Base-by-base conservation (phyloP, 2,113 vertebrate species). In the Xiphophorus maculatus region DNA sequence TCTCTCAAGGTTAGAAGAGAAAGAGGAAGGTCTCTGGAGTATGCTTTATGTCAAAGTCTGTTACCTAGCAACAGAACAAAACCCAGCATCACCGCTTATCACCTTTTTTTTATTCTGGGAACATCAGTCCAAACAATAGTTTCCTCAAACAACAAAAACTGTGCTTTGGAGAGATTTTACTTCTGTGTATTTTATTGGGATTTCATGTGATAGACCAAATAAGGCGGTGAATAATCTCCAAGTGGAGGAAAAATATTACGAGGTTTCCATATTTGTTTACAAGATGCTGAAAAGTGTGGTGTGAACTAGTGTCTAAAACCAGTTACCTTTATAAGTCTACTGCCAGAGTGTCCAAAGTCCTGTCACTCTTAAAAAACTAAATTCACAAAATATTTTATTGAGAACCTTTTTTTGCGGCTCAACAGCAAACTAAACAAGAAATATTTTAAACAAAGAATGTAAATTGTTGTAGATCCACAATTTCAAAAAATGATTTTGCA, bases 61-160 rank as follows among this genome's bases (percentile, higher is more conserved):
- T 93, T 90, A 71, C 90, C 79, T 77, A 90, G 91, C 90, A 91
- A 92, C 91, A 79, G 66, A 51, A 72, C 7, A 75, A 83, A 87
- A 75, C 65, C 66, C 58, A n/a, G 1, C 3, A 65, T 25, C 32
- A 65, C 32, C 9, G 51, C 51, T n/a, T n/a, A 15, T n/a, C 51
- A 22, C 22, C 51, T 32, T 42, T 22, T 28, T 28, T 33, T 64
- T 35, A 35, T 65, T 65, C 63, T 35, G 63, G n/a, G 29, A 63
- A n/a, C 51, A 58, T n/a, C 25, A n/a, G 25, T 58, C 51, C 48
- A 3, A 48, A 25, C 51, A 58, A 58, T 58, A 19, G 22, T 58
- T n/a, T 58, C 51, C 3, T 58, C 9, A 58, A 58, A 58, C 51
- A 25, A 22, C 7, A 58, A 22, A 58, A 8, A n/a, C 22, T 4